A percentile compares a stretch with the other conserved stretches of the same genome.
Conservation (phyloP, 2,113 vertebrate genomes). For the Pithys albifrons region DNA sequence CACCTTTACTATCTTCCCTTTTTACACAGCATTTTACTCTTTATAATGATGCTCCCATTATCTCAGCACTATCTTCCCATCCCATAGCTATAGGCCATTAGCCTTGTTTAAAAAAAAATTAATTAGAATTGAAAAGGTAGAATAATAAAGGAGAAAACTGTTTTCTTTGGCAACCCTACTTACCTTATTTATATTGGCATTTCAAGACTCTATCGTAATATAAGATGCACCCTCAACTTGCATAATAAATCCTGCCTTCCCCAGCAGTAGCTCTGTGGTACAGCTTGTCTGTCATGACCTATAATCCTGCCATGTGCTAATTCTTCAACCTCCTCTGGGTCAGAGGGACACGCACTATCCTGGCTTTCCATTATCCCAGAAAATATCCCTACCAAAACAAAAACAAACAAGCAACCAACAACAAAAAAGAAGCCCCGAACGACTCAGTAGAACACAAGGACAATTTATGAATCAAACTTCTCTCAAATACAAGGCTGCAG, state of each 20-base stretch:
- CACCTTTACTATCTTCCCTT: slow-evolving; percentile 48
- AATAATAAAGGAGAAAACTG: slow-evolving; percentile 62
- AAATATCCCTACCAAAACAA: neutral
- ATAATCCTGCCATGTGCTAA: neutral
- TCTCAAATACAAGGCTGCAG: neutral
- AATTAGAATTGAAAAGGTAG: slow-evolving; percentile 60
- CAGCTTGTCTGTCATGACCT: neutral
- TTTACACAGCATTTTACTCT: slow-evolving; percentile 47
- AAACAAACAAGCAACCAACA: neutral
- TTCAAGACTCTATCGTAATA: neutral
- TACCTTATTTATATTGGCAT: slow-evolving; percentile 48
- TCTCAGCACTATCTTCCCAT: slow-evolving; percentile 53
- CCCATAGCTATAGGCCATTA: slow-evolving; percentile 43
- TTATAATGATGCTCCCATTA: slow-evolving; percentile 45
- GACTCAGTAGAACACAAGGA: neutral
- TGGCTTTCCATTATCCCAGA: neutral
- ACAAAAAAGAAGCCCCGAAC: neutral
- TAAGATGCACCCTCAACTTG: neutral
- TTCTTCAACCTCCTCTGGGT: neutral
- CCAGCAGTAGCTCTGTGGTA: neutral
- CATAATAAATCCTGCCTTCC: neutral
- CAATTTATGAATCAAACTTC: neutral
- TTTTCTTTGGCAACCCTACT: slow-evolving; percentile 24
- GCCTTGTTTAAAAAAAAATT: slow-evolving; percentile 23
- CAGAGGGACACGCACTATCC: neutral